Conservation (phyloP, 1,140 invertebrate genomes). For the Elysia chlorotica region DNA sequence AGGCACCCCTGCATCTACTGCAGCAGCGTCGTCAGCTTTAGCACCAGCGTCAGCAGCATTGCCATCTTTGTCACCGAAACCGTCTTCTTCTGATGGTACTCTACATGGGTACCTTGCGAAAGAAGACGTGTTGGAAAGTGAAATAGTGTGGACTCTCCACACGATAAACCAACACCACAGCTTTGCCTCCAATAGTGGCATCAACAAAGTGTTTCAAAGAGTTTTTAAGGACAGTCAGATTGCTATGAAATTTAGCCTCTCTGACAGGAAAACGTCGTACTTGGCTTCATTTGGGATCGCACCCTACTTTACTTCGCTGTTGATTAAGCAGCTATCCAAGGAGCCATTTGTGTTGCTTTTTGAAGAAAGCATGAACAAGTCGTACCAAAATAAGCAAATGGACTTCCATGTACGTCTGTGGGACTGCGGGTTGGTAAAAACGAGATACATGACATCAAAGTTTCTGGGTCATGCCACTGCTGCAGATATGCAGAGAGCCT, state of each 20-base stretch:
- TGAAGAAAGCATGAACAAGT: background rate
- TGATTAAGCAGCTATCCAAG: background rate
- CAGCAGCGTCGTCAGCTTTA: too few species aligned
- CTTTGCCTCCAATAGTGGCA: too few species aligned
- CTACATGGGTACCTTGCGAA: too few species aligned
- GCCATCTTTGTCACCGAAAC: too few species aligned
- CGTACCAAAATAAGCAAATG: background rate
- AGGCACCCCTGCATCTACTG: too few species aligned
- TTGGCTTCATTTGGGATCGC: background rate
- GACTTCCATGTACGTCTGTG: background rate
- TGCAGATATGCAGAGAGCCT: background rate
- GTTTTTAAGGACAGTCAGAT: background rate
- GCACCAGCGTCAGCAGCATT: too few species aligned
- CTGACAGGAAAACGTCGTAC: background rate
- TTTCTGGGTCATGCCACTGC: background rate
- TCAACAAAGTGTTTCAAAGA: too few species aligned
- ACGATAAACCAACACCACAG: too few species aligned
- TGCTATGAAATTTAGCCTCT: background rate
- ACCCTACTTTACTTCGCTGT: background rate
- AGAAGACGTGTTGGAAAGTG: too few species aligned
- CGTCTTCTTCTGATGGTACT: too few species aligned
- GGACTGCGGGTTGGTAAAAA: background rate
- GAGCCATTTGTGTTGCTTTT: background rate
- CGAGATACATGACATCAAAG: background rate
- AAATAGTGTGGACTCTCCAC: too few species aligned